These are phyloP conservation scores for Melanostoma mellinum DNA, from an alignment of 2,888 invertebrate species.

Conservation along the genomic window DNA sequence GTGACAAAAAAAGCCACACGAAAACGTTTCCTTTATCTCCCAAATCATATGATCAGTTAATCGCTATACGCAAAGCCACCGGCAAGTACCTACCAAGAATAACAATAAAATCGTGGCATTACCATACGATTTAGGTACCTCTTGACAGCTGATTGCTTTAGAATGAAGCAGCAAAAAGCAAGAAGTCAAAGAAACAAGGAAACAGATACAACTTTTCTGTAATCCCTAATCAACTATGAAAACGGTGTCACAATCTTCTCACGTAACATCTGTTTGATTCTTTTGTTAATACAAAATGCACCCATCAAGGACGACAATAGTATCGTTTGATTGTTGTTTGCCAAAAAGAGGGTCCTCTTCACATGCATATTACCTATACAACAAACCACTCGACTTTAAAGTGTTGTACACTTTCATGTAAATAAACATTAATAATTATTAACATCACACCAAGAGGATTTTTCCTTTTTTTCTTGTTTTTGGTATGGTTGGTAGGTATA, in stretches of 20 bases:
- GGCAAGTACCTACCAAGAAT: too few relatives aligned
- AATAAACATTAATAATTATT: constrained; percentile 65
- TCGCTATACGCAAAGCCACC: too few relatives aligned
- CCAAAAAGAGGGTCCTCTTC: constrained; percentile 28
- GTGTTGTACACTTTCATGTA: constrained; percentile 43
- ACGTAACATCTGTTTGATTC: constrained; percentile 60
- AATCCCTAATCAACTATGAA: constrained; percentile 62
- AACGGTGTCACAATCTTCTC: constrained; percentile 59
- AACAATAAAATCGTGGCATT: too few relatives aligned
- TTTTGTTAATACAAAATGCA: constrained; percentile 46
- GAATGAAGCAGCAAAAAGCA: too few relatives aligned
- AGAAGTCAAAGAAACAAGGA: background rate
- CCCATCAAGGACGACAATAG: constrained; percentile 44
- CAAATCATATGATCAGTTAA: too few relatives aligned
- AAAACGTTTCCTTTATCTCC: too few relatives aligned
- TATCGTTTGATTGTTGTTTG: constrained; percentile 40
- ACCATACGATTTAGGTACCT: too few relatives aligned
- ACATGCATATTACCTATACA: background rate
- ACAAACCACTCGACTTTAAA: constrained; percentile 44
- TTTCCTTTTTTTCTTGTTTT: background rate
- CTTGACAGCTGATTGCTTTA: constrained; percentile 29
- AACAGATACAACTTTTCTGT: background rate
- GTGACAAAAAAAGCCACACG: too few relatives aligned
- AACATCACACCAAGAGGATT: constrained; percentile 42
- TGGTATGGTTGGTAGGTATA: background rate